Base-by-base conservation (phyloP, 2,888 invertebrate genomes). In the Acanthoscelides obtectus region DNA sequence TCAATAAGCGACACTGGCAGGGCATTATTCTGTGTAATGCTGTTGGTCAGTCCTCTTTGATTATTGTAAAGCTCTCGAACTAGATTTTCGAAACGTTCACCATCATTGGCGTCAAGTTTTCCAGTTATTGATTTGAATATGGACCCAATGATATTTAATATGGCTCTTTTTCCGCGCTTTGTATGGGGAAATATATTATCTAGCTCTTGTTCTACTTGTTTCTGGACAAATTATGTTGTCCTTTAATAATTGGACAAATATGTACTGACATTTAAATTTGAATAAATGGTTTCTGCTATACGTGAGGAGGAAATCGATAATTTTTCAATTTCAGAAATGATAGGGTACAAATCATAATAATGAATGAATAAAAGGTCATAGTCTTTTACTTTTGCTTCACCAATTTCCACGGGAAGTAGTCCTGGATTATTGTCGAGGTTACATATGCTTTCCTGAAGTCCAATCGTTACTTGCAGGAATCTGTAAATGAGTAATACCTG, bases 391-490 rank as follows among this genome's bases (percentile, higher is more conserved):
- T 67, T 67, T 19, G 67, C 67, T 67, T 22, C 6, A 6, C 67
- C 67, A 22, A 4, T 22, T 67, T 22, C 20, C 2, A 67, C 22
- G 19, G 67, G 67, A 67, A 67, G 22, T n/a, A 67, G 17, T 4
- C 67, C 67, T 22, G 22, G 67, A 1, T 12, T 67, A 67, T 67
- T 67, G 20, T 67, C 66, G 21, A 66, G 66, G 17, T 66, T 67
- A 21, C 4, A 3, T 25, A 25, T 25, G 3, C 25, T 25, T 3
- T 25, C 25, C 25, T 25, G 25, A 25, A 25, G 25, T 25, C 25
- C 25, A 25, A 25, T 8, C 3, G 25, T 25, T 25, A 25, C 25
- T 25, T 25, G 4, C 25, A 25, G 8, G 25, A 25, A 25, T 25
- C 25, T 25, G 25, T 25, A 25, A 25, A 25, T n/a, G n/a, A n/a